Base-by-base conservation (phyloP, 2,888 invertebrate species). In the Diadromus collaris region DNA sequence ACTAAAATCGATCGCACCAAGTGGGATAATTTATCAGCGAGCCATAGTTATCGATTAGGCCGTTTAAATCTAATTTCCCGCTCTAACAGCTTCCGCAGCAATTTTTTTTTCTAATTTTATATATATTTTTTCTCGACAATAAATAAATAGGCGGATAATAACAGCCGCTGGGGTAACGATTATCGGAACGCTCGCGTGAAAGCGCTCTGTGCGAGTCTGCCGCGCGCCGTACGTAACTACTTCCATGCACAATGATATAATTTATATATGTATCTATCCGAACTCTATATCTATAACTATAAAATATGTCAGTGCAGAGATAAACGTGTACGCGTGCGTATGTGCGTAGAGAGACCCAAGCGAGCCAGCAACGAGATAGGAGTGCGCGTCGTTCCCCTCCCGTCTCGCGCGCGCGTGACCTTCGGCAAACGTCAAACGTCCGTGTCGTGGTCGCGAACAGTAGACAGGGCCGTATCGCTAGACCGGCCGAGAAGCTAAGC, bases 401-500 rank as follows among this genome's bases (percentile, higher is more conserved):
- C 64, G 44, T 27, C n/a, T 51, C 44, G 48, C 19, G 34, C 41
- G 56, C 64, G 29, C 48, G 60, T 88, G 90, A 89, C 90, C 90
- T 90, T 90, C 90, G 85, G 86, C 86, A 89, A 89, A 90, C 90
- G 90, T 90, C 89, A 89, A 90, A 89, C 86, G 88, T 87, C 86
- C 87, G 85, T 85, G 85, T 83, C 83, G 86, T 83, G 86, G 86
- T 83, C 83, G 85, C 81, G 77, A 77, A 83, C 86, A 79, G 72
- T 78, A 75, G 79, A 81, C 82, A 89, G 89, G 85, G 86, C 87
- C 88, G 89, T 89, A 88, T 78, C 82, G 83, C 80, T 77, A 78
- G 70, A 71, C 68, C 67, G 38, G 63, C 58, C 68, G 69, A 21
- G 68, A 70, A 38, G 46, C 46, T 56, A 63, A 76, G 51, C 60